These are phyloP conservation scores for Meteorus colon DNA, from an alignment of 2,888 invertebrate species.

Conservation along the genomic window DNA sequence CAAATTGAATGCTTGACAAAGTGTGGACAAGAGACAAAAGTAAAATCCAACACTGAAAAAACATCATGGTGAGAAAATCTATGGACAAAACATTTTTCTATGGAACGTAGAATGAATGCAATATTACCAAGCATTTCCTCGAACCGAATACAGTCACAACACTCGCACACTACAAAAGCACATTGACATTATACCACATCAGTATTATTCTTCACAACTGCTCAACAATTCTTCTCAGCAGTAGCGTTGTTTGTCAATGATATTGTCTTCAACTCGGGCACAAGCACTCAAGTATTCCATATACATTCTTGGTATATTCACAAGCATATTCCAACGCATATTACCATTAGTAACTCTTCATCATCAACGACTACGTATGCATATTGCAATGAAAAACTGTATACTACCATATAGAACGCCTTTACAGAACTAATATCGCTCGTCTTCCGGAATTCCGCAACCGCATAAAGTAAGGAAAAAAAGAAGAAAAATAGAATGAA, in stretches of 20 bases:
- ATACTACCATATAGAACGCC: not conserved
- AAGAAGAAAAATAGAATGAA: not conserved
- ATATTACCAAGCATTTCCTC: slow-evolving; percentile 23
- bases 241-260: not conserved
- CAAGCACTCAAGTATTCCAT: slow-evolving; percentile 1
- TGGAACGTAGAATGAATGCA: slow-evolving; percentile 6
- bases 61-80: not conserved
- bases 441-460: not conserved
- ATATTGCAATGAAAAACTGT: not conserved
- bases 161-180: not conserved
- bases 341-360: not conserved
- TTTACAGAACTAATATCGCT: not conserved
- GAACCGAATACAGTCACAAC: not conserved
- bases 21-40: not conserved
- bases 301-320: slow-evolving; percentile 7
- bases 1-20: too few species aligned
- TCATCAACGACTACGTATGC: not conserved
- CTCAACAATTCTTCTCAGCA: not conserved
- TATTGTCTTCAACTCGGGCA: slow-evolving; percentile 12
- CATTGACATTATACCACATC: slow-evolving; percentile 25
- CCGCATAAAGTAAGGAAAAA: not conserved
- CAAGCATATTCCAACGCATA: not conserved
- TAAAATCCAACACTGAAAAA: slow-evolving; percentile 3
- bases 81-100: slow-evolving; percentile 1
- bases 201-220: slow-evolving; percentile 4